Evolutionary conservation across 2,113 vertebrate species (phyloP).

Genomic region (Uria aalge): DNA sequence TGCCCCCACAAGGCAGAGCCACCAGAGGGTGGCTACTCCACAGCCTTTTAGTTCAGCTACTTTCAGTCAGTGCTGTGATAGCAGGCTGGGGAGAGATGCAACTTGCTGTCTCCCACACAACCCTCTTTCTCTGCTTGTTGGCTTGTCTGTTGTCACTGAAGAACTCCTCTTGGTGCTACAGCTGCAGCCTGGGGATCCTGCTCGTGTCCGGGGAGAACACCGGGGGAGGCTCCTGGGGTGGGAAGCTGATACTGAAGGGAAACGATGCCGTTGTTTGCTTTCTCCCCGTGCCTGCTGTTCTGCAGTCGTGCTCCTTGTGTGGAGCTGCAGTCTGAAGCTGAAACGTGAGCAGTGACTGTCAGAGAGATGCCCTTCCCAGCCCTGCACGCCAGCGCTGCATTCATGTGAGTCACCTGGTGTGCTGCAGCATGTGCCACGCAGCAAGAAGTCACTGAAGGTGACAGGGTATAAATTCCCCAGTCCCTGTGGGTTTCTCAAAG

Average conservation of each 20-base stretch:
- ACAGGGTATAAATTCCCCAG: neutral
- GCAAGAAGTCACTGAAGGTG: neutral
- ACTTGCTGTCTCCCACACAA: neutral
- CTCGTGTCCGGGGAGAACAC: accelerated
- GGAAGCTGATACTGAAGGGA: neutral
- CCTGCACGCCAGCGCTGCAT: accelerated
- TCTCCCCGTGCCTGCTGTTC: neutral
- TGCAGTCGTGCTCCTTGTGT: neutral
- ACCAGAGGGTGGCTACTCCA: neutral
- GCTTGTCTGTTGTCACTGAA: neutral
- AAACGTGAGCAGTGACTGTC: neutral
- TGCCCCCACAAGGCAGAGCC: neutral
- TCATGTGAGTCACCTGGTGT: neutral
- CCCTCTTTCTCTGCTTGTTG: neutral
- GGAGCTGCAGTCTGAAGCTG: neutral
- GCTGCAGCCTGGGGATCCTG: neutral
- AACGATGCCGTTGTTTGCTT: neutral
- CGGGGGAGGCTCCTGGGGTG: neutral
- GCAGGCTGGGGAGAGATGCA: neutral
- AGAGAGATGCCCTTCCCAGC: neutral
- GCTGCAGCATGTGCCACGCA: accelerated
- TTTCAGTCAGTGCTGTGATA: neutral
- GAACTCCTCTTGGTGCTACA: neutral
- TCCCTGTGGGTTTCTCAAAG: neutral
- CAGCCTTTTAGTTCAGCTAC: neutral